phyloP scores from a whole-genome alignment of 2,888 invertebrate genomes.

The Periphyllus acericola region DNA sequence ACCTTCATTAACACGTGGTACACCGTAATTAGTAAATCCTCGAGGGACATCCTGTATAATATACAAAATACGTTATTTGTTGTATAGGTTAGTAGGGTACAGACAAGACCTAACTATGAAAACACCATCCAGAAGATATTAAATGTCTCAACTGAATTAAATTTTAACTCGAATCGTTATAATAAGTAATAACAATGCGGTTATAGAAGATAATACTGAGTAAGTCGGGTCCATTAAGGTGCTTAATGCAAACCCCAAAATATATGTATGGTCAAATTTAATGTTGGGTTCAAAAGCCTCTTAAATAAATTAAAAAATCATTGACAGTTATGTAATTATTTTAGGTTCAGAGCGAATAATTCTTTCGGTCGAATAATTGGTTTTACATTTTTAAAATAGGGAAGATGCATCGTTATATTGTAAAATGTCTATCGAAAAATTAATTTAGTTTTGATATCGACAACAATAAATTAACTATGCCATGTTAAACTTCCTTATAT shows the following conservation, averaged over 20 bases:
- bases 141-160: background rate
- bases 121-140: background rate
- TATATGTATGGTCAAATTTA: background rate
- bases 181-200: conserved; percentile 10
- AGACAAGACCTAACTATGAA: background rate
- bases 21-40: no score
- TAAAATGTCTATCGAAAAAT: no score
- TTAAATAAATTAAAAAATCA: conserved; percentile 1
- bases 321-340: background rate
- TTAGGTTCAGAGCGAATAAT: background rate
- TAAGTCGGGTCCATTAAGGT: background rate
- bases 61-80: background rate
- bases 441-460: no score
- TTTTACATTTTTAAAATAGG: no score
- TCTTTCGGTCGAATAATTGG: background rate
- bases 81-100: background rate
- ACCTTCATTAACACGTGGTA: no score
- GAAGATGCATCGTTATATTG: no score
- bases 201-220: background rate
- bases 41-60: no score
- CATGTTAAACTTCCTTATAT: no score
- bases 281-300: background rate
- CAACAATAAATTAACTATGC: no score
- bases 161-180: background rate
- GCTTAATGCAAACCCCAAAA: background rate